phyloP scores from a whole-genome alignment of 2,888 invertebrate species.

The Mesorhabditis sp. region DNA sequence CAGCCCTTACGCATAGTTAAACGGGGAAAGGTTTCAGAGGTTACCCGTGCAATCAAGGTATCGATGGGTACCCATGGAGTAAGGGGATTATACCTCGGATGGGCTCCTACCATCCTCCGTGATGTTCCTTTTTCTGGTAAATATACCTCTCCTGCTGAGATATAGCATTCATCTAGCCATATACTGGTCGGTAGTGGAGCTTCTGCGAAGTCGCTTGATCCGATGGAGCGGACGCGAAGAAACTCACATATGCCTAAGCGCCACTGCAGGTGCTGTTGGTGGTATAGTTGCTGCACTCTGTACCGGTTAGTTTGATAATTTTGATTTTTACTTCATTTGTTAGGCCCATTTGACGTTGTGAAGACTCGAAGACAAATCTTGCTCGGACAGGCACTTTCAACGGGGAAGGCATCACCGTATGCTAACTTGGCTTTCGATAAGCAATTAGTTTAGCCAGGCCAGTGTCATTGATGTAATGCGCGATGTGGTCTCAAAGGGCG shows the following conservation, averaged over 20 bases:
- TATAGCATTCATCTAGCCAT: conserved; percentile 67
- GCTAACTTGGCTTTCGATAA: too few relatives aligned
- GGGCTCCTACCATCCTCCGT: conserved; percentile 80
- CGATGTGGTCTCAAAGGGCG: too few relatives aligned
- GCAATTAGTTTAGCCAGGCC: too few relatives aligned
- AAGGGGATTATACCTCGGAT: conserved; percentile 80
- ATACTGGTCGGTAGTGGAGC: conserved; percentile 78
- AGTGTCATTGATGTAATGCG: too few relatives aligned
- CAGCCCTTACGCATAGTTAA: too few relatives aligned
- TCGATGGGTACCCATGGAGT: conserved; percentile 62
- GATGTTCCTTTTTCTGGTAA: conserved; percentile 89
- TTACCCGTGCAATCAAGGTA: conserved; percentile 63
- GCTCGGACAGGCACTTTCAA: conserved; percentile 55
- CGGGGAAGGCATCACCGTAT: background rate
- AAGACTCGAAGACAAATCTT: conserved; percentile 78
- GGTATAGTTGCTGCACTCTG: conserved; percentile 73
- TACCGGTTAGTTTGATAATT: conserved; percentile 66
- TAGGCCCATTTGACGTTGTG: conserved; percentile 58
- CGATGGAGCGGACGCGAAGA: conserved; percentile 41
- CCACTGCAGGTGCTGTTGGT: conserved; percentile 64
- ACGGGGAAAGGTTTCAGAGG: too few relatives aligned
- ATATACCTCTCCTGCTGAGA: background rate
- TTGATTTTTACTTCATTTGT: too few relatives aligned
- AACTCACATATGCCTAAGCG: conserved; percentile 59
- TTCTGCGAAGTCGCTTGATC: conserved; percentile 57